Conservation (phyloP, 2,888 invertebrate species). For the Tetanocera ferruginea region DNA sequence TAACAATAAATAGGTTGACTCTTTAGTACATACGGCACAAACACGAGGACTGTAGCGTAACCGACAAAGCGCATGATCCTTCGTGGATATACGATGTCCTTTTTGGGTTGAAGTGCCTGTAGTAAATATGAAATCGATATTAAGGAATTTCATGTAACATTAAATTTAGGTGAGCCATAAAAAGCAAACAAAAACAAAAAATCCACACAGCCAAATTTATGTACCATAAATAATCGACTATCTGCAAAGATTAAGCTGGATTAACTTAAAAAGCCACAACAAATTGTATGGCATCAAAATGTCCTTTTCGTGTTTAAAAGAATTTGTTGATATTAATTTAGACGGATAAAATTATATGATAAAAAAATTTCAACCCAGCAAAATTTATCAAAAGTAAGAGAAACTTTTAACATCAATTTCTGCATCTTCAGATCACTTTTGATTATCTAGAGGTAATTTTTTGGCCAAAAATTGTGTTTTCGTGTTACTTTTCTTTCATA, state of each 20-base stretch:
- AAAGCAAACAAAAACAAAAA: neutral
- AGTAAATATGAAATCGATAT: slow-evolving; percentile 45
- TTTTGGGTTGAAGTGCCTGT: slow-evolving; percentile 44
- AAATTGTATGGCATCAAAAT: no score
- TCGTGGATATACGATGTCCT: slow-evolving; percentile 44
- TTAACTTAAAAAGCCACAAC: no score
- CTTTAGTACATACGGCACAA: slow-evolving; percentile 38
- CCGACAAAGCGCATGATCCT: slow-evolving; percentile 50
- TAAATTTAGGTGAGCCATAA: neutral
- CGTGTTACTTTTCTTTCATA: no score
- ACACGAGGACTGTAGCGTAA: slow-evolving; percentile 50
- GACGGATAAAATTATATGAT: no score
- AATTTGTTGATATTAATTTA: neutral
- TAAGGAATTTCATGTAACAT: slow-evolving; percentile 9
- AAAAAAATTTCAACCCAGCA: no score
- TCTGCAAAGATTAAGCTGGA: neutral
- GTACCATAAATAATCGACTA: slow-evolving; percentile 5
- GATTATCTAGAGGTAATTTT: no score
- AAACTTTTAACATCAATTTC: no score
- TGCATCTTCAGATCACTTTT: no score
- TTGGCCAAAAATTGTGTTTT: no score
- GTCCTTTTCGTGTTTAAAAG: no score
- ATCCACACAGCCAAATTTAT: slow-evolving; percentile 25
- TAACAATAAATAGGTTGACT: slow-evolving; percentile 31
- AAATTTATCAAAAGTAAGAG: no score